Percentiles rank a stretch among this genome's conserved stretches.
phyloP scores from a whole-genome alignment of 2,888 invertebrate species.

The Leptarthrus brevirostris region DNA sequence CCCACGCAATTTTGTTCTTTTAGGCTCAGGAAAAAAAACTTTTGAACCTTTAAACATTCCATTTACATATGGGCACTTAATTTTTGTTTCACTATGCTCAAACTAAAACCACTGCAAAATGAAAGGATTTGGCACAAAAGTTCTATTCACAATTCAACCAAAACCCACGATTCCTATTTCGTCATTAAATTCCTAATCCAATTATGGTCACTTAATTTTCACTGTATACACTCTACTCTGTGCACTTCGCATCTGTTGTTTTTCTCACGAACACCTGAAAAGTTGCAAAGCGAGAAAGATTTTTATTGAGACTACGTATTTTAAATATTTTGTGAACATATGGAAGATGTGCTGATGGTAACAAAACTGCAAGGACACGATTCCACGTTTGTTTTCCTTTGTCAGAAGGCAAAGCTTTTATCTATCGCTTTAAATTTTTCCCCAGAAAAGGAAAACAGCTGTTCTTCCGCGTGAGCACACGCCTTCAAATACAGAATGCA shows the following conservation, averaged over 20 bases:
- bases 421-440: constrained; percentile 9
- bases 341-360: neutral
- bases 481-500: constrained; percentile 29
- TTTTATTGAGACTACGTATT: neutral
- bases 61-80: constrained; percentile 15
- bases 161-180: no score
- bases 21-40: no score
- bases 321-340: constrained; percentile 3
- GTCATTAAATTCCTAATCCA: no score
- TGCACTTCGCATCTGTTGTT: no score
- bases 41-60: constrained; percentile 10
- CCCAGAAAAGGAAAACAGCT: constrained; percentile 28
- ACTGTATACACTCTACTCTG: no score
- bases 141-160: no score
- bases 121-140: no score
- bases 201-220: no score
- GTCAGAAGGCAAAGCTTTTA: constrained; percentile 21
- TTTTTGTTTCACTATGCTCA: neutral
- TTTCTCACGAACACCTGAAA: no score
- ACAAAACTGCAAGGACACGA: constrained; percentile 1
- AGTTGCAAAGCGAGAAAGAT: no score
- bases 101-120: no score
- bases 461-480: constrained; percentile 36
- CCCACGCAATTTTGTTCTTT: neutral
- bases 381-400: constrained; percentile 27